A percentile compares a stretch with the other conserved stretches of the same genome.
phyloP scores from a whole-genome alignment of 2,888 invertebrate species.

The Noctua fimbriata region DNA sequence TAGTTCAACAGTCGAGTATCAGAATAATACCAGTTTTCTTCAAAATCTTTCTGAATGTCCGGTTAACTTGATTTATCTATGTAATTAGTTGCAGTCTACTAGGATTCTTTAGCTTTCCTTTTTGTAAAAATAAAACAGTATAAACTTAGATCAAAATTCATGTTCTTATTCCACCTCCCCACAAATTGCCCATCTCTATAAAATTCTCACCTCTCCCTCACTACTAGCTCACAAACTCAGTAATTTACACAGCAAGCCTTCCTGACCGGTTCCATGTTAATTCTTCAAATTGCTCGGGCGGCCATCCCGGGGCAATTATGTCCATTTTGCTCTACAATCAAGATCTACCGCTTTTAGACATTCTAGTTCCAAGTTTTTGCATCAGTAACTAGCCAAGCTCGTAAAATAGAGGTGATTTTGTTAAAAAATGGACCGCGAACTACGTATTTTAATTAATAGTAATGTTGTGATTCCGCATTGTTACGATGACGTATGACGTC shows the following conservation, averaged over 20 bases:
- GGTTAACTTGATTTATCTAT: no score
- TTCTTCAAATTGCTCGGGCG: constrained; percentile 58
- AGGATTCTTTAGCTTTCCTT: neutral
- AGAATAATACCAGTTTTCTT: neutral
- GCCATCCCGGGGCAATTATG: constrained; percentile 61
- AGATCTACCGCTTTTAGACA: constrained; percentile 61
- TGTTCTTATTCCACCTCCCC: neutral
- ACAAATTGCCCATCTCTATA: constrained; percentile 33
- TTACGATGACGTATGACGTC: neutral
- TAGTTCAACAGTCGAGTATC: neutral
- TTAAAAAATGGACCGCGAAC: constrained; percentile 29
- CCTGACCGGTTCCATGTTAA: constrained; percentile 57
- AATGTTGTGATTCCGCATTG: constrained; percentile 28
- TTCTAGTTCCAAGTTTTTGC: constrained; percentile 60
- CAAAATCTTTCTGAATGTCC: no score
- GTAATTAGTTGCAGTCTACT: neutral
- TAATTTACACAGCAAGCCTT: constrained; percentile 50
- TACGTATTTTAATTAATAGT: constrained; percentile 39
- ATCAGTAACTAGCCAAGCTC: constrained; percentile 25
- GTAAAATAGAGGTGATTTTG: constrained; percentile 47
- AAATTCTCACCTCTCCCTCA: constrained; percentile 28
- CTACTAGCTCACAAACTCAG: constrained; percentile 44
- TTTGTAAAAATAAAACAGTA: neutral
- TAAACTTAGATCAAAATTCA: neutral
- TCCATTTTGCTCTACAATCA: constrained; percentile 62